Percentiles rank a stretch among this genome's conserved stretches.
These are phyloP conservation scores for Hoplostethus atlanticus DNA, from an alignment of 2,797 vertebrate genomes.

Conservation along the genomic window DNA sequence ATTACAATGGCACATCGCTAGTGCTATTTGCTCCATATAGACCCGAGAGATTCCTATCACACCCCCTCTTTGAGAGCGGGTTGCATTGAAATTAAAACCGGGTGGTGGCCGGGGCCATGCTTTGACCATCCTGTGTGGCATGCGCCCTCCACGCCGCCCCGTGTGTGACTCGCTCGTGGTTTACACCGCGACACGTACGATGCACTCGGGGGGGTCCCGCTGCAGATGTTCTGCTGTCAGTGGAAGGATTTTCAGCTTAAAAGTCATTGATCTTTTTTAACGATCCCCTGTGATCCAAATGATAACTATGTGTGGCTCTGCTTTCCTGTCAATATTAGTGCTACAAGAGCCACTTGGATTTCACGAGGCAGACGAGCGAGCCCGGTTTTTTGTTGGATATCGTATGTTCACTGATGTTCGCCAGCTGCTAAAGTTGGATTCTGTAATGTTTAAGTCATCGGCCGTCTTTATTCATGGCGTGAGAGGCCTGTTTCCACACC, in stretches of 20 bases:
- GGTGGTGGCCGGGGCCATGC: conserved; percentile 11
- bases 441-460: conserved; percentile 25
- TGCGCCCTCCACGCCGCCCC: conserved; percentile 13
- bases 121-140: conserved; percentile 39
- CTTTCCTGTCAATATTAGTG: conserved; percentile 9
- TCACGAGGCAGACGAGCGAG: conserved; percentile 17
- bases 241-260: conserved; percentile 4
- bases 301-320: not conserved
- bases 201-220: too few species aligned
- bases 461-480: not conserved
- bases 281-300: not conserved
- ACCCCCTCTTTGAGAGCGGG: conserved; percentile 5
- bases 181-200: conserved; percentile 12
- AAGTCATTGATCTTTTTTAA: conserved; percentile 14
- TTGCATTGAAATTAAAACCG: conserved; percentile 45
- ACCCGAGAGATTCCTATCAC: conserved; percentile 55
- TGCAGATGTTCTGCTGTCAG: conserved; percentile 5
- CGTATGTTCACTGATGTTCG: conserved; percentile 14
- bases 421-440: conserved; percentile 55
- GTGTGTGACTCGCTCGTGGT: conserved; percentile 12
- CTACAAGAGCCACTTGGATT: conserved; percentile 36
- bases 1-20: conserved; percentile 27
- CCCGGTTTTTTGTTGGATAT: conserved; percentile 25
- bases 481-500: conserved; percentile 24
- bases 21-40: conserved; percentile 54